Evolutionary conservation across 2,888 invertebrate species (phyloP), one percentile per base, ranked within the genome.

Genomic region (Megamerina dolium): DNA sequence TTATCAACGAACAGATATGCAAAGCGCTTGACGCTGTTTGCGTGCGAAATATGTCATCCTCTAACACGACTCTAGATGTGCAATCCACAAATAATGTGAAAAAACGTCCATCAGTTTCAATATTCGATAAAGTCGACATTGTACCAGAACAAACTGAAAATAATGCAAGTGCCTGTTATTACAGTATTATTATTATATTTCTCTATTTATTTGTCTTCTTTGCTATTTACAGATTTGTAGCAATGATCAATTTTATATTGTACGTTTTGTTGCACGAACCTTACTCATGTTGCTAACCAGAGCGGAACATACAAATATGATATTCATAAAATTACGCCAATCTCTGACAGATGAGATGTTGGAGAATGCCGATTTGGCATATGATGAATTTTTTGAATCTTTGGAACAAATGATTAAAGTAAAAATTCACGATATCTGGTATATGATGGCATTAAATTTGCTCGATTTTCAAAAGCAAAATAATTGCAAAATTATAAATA

Each of bases 401-500:
- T 35, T 72, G 18, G 65, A 69, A 43, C 53, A 61, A 13, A 47
- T 72, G 12, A 54, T 66, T 13, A 72, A 69, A 50, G 59, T 58
- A 5, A 71, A 70, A 52, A 60, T 66, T 32, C 62, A 72, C 26
- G 56, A 57, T 36, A 53, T 59, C 36, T 70, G 68, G 64, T 71
- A 69, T 40, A 55, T 57, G 3, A 64, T 70, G 46, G 56, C 63
- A 1, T 64, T 68, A 46, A 61, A 61, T 45, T 40, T 72, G 14
- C 42, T 66, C n/a, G 55, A 61, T 14, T 64, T 61, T 52, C 69
- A 70, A 39, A 54, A 56, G 36, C 53, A 52, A 1, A 49, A 56
- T 27, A 48, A 49, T 17, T 52, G 49, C 16, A 55, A 55, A 39
- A 54, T 69, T 6, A 56, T 69, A 14, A 56, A 60, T 20, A 51